Conservation (phyloP, 1,140 invertebrate species). For the Callitettix versicolor region DNA sequence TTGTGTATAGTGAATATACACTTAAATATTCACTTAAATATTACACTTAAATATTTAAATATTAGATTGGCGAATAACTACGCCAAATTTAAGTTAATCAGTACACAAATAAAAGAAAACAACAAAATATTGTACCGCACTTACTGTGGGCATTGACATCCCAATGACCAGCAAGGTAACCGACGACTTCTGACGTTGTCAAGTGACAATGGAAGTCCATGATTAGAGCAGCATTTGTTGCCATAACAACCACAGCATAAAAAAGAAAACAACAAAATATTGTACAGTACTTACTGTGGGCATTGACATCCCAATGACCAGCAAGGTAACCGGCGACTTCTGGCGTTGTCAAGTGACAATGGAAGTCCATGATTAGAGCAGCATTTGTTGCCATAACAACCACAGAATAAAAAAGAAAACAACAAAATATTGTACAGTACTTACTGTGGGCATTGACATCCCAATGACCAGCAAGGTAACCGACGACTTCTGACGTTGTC, state of each 20-base stretch:
- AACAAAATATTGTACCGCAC: too few species aligned
- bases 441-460: constrained; percentile 88
- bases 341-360: constrained; percentile 82
- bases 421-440: too few species aligned
- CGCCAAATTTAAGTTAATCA: too few species aligned
- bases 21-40: too few species aligned
- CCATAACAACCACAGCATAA: constrained; percentile 74
- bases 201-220: constrained; percentile 91
- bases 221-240: constrained; percentile 75
- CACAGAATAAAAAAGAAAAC: too few species aligned
- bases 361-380: constrained; percentile 80
- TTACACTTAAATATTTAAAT: too few species aligned
- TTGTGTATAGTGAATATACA: too few species aligned
- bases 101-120: too few species aligned
- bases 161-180: constrained; percentile 89
- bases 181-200: constrained; percentile 83
- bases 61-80: too few species aligned
- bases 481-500: constrained; percentile 83
- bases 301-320: constrained; percentile 88
- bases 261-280: too few species aligned
- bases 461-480: constrained; percentile 90
- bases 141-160: constrained; percentile 88
- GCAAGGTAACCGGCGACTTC: constrained; percentile 91
- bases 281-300: constrained; percentile 68
- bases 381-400: constrained; percentile 80